Evolutionary conservation across 2,797 vertebrate species (phyloP).

Genomic region (Allobates femoralis): DNA sequence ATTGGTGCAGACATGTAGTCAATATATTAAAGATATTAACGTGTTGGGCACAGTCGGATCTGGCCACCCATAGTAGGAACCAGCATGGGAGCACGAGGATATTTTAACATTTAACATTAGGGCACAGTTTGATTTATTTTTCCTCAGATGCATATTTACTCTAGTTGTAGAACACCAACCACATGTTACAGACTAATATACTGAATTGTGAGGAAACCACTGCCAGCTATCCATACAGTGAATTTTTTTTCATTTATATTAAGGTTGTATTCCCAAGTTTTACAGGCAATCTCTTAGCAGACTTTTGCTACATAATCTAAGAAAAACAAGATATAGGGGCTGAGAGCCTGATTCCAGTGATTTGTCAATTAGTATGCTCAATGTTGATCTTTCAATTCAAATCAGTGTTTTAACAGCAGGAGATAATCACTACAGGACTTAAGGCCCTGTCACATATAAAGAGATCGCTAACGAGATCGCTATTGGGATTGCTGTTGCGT

Average conservation of each 20-base stretch:
- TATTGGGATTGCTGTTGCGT: too few species aligned
- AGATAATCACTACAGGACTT: too few species aligned
- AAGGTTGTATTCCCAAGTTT: background rate
- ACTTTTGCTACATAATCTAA: too few species aligned
- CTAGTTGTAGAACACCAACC: background rate
- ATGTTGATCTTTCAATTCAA: too few species aligned
- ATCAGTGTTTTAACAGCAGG: too few species aligned
- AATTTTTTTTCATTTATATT: background rate
- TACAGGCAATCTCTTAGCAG: background rate
- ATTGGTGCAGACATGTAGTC: background rate
- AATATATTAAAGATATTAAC: conserved; percentile 3
- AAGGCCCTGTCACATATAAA: too few species aligned
- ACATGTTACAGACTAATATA: background rate
- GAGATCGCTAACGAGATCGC: too few species aligned
- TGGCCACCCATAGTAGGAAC: background rate
- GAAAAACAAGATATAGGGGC: too few species aligned
- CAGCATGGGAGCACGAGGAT: background rate
- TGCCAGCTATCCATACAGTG: background rate
- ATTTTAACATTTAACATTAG: background rate
- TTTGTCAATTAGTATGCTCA: too few species aligned
- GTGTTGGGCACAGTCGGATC: background rate
- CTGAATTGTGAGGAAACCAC: background rate
- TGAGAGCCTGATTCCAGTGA: too few species aligned
- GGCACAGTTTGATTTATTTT: background rate
- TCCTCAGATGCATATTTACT: background rate